Percentiles rank a stretch among this genome's conserved stretches.
phyloP scores from a whole-genome alignment of 2,797 vertebrate species.

The Diplodus sargus region DNA sequence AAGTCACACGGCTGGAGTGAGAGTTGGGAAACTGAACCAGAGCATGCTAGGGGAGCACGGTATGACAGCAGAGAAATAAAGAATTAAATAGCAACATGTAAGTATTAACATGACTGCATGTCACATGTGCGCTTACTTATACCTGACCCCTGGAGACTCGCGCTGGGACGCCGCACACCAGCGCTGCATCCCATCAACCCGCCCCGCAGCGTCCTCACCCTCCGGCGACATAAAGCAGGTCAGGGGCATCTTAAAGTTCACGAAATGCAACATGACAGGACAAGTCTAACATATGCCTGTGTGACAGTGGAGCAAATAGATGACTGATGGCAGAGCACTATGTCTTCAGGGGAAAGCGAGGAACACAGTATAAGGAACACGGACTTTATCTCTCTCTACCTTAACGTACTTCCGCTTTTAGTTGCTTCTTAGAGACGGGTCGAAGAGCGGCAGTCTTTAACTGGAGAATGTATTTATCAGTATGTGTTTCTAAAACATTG shows the following conservation, averaged over 20 bases:
- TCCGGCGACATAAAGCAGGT: conserved; percentile 76
- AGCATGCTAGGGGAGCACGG: conserved; percentile 71
- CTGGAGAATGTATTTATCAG: not conserved
- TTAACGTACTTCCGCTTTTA: conserved; percentile 17
- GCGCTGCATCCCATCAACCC: conserved; percentile 58
- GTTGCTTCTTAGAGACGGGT: conserved; percentile 13
- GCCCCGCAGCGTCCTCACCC: conserved; percentile 66
- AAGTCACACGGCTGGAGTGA: conserved; percentile 86
- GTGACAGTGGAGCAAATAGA: conserved; percentile 79
- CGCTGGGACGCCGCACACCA: conserved; percentile 62
- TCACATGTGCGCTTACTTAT: conserved; percentile 73
- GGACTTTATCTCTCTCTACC: conserved; percentile 42
- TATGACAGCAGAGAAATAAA: conserved; percentile 73
- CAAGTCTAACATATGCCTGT: conserved; percentile 80
- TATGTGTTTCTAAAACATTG: conserved; percentile 17
- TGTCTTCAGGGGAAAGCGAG: conserved; percentile 57
- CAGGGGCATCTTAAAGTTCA: conserved; percentile 83
- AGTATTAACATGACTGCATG: conserved; percentile 72
- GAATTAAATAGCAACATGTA: conserved; percentile 74
- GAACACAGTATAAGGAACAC: conserved; percentile 39
- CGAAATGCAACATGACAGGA: conserved; percentile 82
- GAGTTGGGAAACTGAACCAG: conserved; percentile 82
- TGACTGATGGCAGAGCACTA: conserved; percentile 76
- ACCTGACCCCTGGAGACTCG: conserved; percentile 77
- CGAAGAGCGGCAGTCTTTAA: conserved; percentile 8